Percentiles rank a stretch among this genome's conserved stretches.
phyloP scores from a whole-genome alignment of 2,888 invertebrate genomes.

The Julus scanicus region DNA sequence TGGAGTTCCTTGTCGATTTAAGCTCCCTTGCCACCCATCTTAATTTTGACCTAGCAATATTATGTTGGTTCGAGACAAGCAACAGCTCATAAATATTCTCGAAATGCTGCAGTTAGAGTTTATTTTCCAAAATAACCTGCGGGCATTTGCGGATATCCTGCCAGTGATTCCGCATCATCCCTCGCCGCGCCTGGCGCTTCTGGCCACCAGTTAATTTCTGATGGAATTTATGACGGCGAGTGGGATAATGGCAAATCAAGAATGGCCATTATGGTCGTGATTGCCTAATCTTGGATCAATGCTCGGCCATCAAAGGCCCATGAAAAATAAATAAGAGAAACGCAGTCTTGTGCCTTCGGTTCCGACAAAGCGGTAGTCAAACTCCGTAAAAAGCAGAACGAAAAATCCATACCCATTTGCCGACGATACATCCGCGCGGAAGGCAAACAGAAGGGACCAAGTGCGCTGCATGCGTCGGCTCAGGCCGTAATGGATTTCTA shows the following conservation, averaged over 20 bases:
- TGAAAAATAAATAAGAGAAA: constrained; percentile 33
- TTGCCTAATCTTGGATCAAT: constrained; percentile 28
- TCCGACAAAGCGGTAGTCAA: constrained; percentile 13
- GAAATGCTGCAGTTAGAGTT: background rate
- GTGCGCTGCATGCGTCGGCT: background rate
- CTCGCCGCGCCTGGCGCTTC: background rate
- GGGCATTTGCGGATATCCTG: background rate
- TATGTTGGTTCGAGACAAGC: background rate
- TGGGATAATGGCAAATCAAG: constrained; percentile 17
- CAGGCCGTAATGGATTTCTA: constrained; percentile 24
- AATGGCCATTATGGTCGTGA: background rate
- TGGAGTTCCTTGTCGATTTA: background rate
- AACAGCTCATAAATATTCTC: background rate
- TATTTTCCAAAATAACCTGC: background rate
- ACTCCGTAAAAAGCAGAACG: background rate
- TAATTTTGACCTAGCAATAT: background rate
- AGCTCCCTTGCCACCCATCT: background rate
- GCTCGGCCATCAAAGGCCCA: constrained; percentile 21
- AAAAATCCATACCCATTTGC: constrained; percentile 19
- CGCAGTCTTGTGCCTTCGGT: background rate
- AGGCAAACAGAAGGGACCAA: background rate
- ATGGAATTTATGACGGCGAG: background rate
- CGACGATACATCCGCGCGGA: background rate
- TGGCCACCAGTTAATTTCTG: background rate
- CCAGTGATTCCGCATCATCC: background rate